Evolutionary conservation across 2,797 vertebrate genomes (phyloP), one percentile per base, ranked within the genome.

Genomic region (Brachyrhaphis roseni): DNA sequence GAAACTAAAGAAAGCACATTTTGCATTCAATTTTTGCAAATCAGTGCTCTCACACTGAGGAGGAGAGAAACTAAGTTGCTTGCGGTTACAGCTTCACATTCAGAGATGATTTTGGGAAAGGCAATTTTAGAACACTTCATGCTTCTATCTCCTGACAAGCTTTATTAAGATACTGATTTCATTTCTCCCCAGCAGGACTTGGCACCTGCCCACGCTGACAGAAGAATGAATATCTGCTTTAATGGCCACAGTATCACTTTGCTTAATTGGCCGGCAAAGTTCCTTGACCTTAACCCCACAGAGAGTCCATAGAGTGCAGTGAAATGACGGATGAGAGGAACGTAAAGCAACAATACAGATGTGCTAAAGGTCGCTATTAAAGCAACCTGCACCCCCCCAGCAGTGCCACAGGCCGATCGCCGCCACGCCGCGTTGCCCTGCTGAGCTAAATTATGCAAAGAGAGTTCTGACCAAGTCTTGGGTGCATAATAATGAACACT

Each of bases 231-330:
- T 41, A 74, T 20, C 34, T 66, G 34, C 36, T 41, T 68, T 23
- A 41, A 68, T 68, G 64, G 41, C 36, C 39, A 41, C 20, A 68
- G 64, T 43, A 68, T 68, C 64, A 41, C 39, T 68, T 68, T 66
- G 31, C 62, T 66, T 66, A 39, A 66, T 66, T 66, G 62, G 36
- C 64, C 64, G 23, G 36, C 64, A 66, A 39, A 66, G 34, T 39
- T 66, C 34, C 10, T 39, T 66, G 64, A 41, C 64, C 64, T 23
- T 23, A 41, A 20, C 64, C 15, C 64, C 34, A 23, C 39, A 43
- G 23, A n/a, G 39, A n/a, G 36, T 43, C 8, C 43, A 70, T n/a
- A 3, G 5, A 43, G 39, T n/a, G 11, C 5, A 13, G 20, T 6
- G 20, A 68, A 41, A 20, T 68, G 36, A 68, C 10, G 39, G 39